A percentile compares a stretch with the other conserved stretches of the same genome.
Conservation (phyloP, 2,113 vertebrate species). For the Hypomesus transpacificus region DNA sequence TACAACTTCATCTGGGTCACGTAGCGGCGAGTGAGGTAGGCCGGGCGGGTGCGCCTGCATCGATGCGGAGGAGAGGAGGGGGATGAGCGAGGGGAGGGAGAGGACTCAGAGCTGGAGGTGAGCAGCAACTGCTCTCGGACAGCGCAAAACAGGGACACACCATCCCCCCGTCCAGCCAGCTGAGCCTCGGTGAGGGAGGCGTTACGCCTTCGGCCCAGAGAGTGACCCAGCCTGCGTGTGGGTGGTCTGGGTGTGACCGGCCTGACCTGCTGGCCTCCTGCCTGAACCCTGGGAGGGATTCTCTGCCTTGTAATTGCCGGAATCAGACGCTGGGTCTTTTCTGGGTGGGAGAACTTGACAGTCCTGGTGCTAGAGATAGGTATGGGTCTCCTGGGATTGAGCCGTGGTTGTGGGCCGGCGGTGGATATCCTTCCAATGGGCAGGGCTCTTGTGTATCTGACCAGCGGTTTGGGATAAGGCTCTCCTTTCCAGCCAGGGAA, state of each 20-base stretch:
- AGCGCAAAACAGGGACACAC: neutral
- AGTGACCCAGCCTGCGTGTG: neutral
- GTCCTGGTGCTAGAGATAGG: neutral
- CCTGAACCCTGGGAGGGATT: neutral
- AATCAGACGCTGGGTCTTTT: neutral
- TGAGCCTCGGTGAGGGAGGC: no score
- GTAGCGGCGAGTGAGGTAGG: constrained; percentile 14
- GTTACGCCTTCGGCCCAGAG: neutral
- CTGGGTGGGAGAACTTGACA: neutral
- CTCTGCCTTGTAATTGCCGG: neutral
- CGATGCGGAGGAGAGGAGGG: neutral
- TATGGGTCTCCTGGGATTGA: neutral
- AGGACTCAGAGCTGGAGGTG: constrained; percentile 27
- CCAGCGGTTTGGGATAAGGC: constrained; percentile 1
- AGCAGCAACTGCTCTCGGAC: constrained; percentile 19
- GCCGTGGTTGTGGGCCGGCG: neutral
- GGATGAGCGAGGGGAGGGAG: constrained; percentile 10
- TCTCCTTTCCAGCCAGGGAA: constrained; percentile 1
- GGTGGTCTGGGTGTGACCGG: constrained; percentile 3
- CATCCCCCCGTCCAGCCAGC: neutral
- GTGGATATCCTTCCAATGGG: neutral
- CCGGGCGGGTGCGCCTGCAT: neutral
- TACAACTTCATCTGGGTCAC: constrained; percentile 16
- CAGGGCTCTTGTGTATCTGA: neutral
- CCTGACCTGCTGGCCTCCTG: neutral